Evolutionary conservation across 1,140 invertebrate genomes (phyloP).

Genomic region (Limonius californicus): DNA sequence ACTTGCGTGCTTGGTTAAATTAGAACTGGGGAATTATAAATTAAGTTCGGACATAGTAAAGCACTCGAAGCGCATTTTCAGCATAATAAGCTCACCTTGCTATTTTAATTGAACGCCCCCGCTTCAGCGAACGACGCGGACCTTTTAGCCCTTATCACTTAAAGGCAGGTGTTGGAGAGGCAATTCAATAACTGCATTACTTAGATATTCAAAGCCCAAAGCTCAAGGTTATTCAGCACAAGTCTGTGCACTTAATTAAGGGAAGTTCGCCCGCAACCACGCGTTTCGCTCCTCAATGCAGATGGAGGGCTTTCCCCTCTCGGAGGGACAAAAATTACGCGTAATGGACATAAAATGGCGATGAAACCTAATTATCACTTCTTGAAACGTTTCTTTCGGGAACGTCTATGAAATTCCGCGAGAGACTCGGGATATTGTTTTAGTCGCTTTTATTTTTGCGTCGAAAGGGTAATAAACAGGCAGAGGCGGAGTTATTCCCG

Average conservation of each 20-base stretch:
- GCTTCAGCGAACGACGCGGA: background rate
- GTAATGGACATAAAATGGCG: background rate
- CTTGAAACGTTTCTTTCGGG: background rate
- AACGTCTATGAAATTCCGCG: background rate
- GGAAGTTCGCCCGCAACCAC: background rate
- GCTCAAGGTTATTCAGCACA: background rate
- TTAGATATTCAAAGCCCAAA: background rate
- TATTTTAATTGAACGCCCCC: background rate
- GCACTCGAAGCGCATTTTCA: too few species aligned
- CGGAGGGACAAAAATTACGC: background rate
- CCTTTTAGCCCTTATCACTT: background rate
- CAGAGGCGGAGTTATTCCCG: background rate
- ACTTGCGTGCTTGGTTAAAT: too few species aligned
- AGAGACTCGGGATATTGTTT: background rate
- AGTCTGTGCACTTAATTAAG: background rate
- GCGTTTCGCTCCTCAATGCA: background rate
- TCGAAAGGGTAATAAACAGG: background rate
- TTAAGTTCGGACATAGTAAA: too few species aligned
- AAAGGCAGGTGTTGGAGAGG: background rate
- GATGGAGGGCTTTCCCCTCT: background rate
- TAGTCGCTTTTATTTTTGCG: background rate
- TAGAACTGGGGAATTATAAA: too few species aligned
- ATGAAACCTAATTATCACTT: background rate
- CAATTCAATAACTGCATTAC: background rate
- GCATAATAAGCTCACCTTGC: too few species aligned